phyloP scores from a whole-genome alignment of 92 coral and sea anemone genomes.

The Metridium senile region DNA sequence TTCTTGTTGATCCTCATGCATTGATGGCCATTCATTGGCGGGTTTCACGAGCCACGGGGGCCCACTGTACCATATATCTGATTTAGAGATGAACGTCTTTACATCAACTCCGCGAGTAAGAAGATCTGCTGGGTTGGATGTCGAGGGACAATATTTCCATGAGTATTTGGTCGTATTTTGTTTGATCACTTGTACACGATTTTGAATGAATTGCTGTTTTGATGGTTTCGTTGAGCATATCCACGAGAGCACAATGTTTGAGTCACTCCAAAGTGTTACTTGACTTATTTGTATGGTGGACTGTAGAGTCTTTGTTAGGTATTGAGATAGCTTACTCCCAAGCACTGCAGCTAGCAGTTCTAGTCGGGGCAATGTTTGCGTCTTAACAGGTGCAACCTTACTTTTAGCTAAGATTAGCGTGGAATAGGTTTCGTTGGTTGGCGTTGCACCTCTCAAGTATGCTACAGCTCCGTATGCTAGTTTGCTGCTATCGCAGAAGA shows the following conservation, averaged over 20 bases:
- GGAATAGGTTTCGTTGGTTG: neutral
- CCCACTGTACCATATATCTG: constrained; percentile 36
- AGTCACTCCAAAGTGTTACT: constrained; percentile 38
- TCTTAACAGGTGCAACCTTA: constrained; percentile 41
- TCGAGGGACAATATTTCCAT: constrained; percentile 52
- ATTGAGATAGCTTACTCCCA: constrained; percentile 32
- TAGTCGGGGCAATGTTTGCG: constrained; percentile 34
- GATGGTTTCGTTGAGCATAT: constrained; percentile 6
- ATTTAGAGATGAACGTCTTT: constrained; percentile 30
- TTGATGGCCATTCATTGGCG: too few relatives aligned
- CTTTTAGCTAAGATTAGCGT: constrained; percentile 29
- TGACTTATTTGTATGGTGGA: neutral
- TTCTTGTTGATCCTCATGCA: too few relatives aligned
- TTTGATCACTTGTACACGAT: constrained; percentile 33
- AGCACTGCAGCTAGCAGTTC: constrained; percentile 46
- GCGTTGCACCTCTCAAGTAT: constrained; percentile 1
- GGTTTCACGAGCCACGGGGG: constrained; percentile 42
- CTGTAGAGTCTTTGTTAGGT: neutral
- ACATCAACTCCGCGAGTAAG: constrained; percentile 44
- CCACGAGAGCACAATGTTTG: constrained; percentile 36
- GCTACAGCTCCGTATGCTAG: constrained; percentile 38
- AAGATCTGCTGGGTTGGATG: constrained; percentile 56
- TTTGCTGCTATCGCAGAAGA: constrained; percentile 32
- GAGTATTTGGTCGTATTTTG: constrained; percentile 23
- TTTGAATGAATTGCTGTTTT: constrained; percentile 43